Conservation (phyloP, 2,113 vertebrate species). For the Cyanoliseus patagonus region DNA sequence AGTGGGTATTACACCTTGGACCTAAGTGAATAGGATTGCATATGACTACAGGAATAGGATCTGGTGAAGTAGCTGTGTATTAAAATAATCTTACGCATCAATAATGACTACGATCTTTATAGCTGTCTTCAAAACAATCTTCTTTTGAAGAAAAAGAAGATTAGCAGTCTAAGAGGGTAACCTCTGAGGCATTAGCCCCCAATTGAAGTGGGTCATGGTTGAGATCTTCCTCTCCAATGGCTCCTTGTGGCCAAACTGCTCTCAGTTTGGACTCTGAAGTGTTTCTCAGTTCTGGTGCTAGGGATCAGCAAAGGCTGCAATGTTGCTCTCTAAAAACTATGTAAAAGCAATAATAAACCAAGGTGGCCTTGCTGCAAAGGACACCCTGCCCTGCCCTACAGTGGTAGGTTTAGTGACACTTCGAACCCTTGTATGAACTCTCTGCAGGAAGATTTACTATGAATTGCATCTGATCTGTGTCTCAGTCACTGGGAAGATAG, state of each 20-base stretch:
- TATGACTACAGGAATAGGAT: neutral
- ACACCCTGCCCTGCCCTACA: accelerated
- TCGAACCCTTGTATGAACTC: neutral
- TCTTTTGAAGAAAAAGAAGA: neutral
- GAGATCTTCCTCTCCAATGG: neutral
- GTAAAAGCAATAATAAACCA: neutral
- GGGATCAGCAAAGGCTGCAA: neutral
- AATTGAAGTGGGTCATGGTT: neutral
- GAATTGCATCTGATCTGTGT: neutral
- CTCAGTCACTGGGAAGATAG: neutral
- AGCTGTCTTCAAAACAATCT: neutral
- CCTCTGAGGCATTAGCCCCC: neutral
- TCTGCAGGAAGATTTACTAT: neutral
- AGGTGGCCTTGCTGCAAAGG: neutral
- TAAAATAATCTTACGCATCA: neutral
- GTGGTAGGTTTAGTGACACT: neutral
- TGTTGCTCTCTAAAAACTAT: neutral
- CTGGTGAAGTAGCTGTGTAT: neutral
- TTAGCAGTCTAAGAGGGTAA: neutral
- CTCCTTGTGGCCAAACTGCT: neutral
- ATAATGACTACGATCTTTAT: neutral
- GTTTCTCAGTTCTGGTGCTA: neutral
- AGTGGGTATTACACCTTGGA: neutral
- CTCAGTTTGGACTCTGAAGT: neutral
- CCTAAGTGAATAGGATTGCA: neutral